phyloP scores from a whole-genome alignment of 2,888 invertebrate species.

The Amphimallon solstitiale region DNA sequence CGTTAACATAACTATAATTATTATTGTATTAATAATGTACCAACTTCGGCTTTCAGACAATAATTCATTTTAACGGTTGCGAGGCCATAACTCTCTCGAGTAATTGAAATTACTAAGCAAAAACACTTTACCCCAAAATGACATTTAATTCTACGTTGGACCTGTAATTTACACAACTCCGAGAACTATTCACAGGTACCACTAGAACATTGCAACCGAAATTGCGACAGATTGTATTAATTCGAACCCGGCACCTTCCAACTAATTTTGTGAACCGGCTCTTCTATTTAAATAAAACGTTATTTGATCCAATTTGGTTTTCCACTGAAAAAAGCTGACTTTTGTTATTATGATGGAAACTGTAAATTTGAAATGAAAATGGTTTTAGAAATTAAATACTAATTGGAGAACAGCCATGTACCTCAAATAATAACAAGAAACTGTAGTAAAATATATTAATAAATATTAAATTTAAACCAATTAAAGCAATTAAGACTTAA shows the following conservation, averaged over 20 bases:
- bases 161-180: slow-evolving; percentile 37
- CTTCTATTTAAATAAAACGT: slow-evolving; percentile 21
- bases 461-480: too few species aligned
- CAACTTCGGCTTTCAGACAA: slow-evolving; percentile 24
- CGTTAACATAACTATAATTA: slow-evolving; percentile 35
- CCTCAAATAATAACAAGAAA: too few species aligned
- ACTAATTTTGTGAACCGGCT: slow-evolving; percentile 25
- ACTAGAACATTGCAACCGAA: slow-evolving; percentile 23
- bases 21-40: slow-evolving; percentile 31
- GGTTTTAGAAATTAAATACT: too few species aligned
- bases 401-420: too few species aligned
- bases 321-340: too few species aligned
- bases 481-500: too few species aligned
- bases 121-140: slow-evolving; percentile 36
- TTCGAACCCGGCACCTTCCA: slow-evolving; percentile 26
- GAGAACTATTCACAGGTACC: slow-evolving; percentile 35
- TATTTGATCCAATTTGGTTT: slow-evolving; percentile 7
- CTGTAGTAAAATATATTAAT: too few species aligned
- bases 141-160: slow-evolving; percentile 35
- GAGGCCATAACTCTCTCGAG: slow-evolving; percentile 34
- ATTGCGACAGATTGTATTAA: slow-evolving; percentile 38
- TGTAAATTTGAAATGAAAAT: too few species aligned
- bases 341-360: too few species aligned
- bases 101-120: slow-evolving; percentile 40
- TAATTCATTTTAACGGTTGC: slow-evolving; percentile 40